Base-by-base conservation (phyloP, 2,113 vertebrate species). In the Dermatemys mawii region DNA sequence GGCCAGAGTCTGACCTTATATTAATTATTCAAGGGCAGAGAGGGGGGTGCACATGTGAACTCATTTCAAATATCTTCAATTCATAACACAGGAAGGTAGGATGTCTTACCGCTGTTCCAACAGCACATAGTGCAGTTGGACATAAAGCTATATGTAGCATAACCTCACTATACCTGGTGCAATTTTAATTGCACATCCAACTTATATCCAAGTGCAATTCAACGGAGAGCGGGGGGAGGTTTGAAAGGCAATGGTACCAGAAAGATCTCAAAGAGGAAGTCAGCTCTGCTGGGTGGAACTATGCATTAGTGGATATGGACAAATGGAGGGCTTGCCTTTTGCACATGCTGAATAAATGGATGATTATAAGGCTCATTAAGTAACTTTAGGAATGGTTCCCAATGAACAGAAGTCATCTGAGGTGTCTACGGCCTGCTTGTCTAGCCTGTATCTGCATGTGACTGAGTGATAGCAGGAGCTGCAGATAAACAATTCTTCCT, bases 381-480 rank as follows among this genome's bases (percentile, higher is more conserved):
- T 93, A 93, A 86, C 93, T 93, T 94, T 96, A 97, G 89, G 90
- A 97, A 96, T 92, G 89, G 91, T 96, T 95, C 94, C 95, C 94
- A 95, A 96, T 90, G 89, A 95, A 84, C 70, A 92, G 81, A 95
- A 95, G 96, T 94, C 93, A 97, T 94, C 78, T 87, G 88, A 97
- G 97, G 94, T 90, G 90, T 97, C 83, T 87, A 94, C 88, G 93
- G 96, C 91, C 93, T 95, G 96, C 93, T 97, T 92, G 93, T 96
- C 87, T 94, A 96, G 94, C 93, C 88, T 81, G 60, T 80, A 84
- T 84, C 93, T 95, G 91, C 92, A 96, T 54, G 95, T 93, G 95
- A 96, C 92, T 89, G 82, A 96, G 67, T 60, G 51, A 78, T 91
- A 95, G 96, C 93, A 97, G 93, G 96, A 90, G 84, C 93, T 44